Evolutionary conservation across 2,797 vertebrate genomes (phyloP).

Genomic region (Microchirus variegatus): DNA sequence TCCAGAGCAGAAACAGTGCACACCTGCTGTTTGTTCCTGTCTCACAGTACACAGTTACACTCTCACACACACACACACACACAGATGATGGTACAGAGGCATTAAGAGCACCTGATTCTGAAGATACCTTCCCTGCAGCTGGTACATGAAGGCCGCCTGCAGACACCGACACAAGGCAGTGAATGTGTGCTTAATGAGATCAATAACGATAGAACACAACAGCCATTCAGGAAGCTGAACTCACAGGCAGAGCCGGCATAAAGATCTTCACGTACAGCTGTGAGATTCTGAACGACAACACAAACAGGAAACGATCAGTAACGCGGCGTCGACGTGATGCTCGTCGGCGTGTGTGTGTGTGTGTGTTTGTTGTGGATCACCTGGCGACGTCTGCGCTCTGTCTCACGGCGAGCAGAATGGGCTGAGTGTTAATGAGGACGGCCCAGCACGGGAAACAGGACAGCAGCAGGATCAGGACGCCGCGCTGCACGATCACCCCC

Average conservation of each 20-base stretch:
- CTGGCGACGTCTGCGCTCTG: conserved; percentile 85
- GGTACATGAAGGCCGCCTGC: conserved; percentile 82
- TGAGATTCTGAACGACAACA: conserved; percentile 79
- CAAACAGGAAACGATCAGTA: conserved; percentile 31
- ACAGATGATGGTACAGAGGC: conserved; percentile 17
- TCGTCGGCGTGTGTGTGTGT: conserved; percentile 2
- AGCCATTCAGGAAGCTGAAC: conserved; percentile 63
- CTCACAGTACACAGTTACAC: background rate
- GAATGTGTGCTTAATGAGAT: conserved; percentile 56
- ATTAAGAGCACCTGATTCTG: conserved; percentile 79
- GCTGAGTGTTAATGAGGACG: conserved; percentile 86
- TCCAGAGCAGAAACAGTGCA: conserved; percentile 22
- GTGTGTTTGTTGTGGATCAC: conserved; percentile 73
- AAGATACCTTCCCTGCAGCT: conserved; percentile 75
- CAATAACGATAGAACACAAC: conserved; percentile 40
- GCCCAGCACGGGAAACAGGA: conserved; percentile 93
- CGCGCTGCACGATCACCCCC: conserved; percentile 87
- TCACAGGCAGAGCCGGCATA: conserved; percentile 91
- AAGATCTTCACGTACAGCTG: conserved; percentile 92
- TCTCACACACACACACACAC: background rate
- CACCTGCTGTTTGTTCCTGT: conserved; percentile 15
- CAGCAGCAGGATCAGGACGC: conserved; percentile 85
- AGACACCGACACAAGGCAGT: conserved; percentile 24
- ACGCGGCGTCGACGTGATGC: conserved; percentile 2
- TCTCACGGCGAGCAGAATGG: conserved; percentile 81